These are phyloP conservation scores for Sinopyrophorus schimmeli DNA, from an alignment of 2,888 invertebrate species.

Conservation along the genomic window DNA sequence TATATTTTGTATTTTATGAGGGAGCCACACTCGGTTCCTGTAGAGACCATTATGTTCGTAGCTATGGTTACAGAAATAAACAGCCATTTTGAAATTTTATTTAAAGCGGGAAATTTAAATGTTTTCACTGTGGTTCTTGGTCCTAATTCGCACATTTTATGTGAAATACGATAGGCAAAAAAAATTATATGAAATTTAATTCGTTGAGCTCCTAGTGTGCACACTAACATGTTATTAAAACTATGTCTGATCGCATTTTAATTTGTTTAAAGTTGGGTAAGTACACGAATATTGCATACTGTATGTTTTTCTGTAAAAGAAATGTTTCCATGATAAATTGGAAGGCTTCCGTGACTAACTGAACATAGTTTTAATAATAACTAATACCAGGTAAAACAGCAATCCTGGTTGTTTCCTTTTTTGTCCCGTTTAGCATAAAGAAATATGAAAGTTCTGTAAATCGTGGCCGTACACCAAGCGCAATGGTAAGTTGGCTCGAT, in stretches of 20 bases:
- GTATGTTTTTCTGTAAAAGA: slow-evolving; percentile 2
- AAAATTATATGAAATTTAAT: slow-evolving; percentile 12
- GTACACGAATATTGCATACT: too few species aligned
- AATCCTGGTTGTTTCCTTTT: slow-evolving; percentile 31
- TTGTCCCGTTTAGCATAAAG: slow-evolving; percentile 22
- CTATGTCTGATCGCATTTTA: too few species aligned
- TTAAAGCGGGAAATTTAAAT: too few species aligned
- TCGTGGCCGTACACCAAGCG: slow-evolving; percentile 37
- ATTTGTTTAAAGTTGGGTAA: too few species aligned
- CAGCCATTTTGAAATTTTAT: too few species aligned
- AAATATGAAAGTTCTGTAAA: slow-evolving; percentile 31
- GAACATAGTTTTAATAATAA: slow-evolving; percentile 31
- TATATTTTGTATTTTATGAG: too few species aligned
- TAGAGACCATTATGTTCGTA: too few species aligned
- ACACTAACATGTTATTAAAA: slow-evolving; percentile 23
- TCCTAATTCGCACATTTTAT: too few species aligned
- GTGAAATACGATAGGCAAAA: too few species aligned
- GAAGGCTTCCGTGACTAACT: slow-evolving; percentile 11
- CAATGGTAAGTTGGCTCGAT: slow-evolving; percentile 45
- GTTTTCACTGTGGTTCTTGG: too few species aligned
- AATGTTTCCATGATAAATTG: not conserved
- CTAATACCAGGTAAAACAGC: slow-evolving; percentile 37
- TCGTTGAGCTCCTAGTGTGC: slow-evolving; percentile 18
- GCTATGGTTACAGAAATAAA: too few species aligned
- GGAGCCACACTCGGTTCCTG: too few species aligned